Conservation (phyloP, 2,113 vertebrate species). For the Podarcis cretensis region DNA sequence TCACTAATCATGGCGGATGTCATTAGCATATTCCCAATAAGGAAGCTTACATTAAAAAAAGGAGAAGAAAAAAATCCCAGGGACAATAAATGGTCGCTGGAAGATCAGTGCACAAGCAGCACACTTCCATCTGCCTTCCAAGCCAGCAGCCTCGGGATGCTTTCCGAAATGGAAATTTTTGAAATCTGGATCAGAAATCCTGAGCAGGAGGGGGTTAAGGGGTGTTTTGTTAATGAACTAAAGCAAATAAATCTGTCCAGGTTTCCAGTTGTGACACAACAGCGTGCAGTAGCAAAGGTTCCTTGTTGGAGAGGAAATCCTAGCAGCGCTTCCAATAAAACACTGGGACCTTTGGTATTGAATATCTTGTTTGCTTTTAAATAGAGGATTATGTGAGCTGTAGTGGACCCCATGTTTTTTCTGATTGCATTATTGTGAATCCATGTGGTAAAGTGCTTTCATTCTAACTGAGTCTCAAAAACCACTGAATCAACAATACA, state of each 20-base stretch:
- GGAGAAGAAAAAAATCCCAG: constrained; percentile 76
- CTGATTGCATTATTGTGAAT: constrained; percentile 59
- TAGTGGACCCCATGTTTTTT: constrained; percentile 1
- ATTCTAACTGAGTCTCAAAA: constrained; percentile 60
- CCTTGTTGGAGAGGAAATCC: constrained; percentile 51
- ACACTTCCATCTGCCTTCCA: constrained; percentile 85
- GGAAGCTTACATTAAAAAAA: constrained; percentile 74
- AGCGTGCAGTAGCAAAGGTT: constrained; percentile 35
- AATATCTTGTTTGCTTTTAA: constrained; percentile 51
- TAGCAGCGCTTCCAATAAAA: constrained; percentile 49
- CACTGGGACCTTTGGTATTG: constrained; percentile 39
- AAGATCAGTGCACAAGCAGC: constrained; percentile 78
- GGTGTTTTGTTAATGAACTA: constrained; percentile 48
- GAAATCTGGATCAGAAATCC: constrained; percentile 49
- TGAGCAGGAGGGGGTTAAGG: not conserved
- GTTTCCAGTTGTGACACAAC: constrained; percentile 38
- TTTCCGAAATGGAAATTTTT: constrained; percentile 53
- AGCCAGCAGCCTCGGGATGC: constrained; percentile 65
- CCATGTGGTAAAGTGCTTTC: constrained; percentile 51
- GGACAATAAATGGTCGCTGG: constrained; percentile 84
- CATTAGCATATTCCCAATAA: constrained; percentile 98
- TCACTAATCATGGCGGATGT: constrained; percentile 91
- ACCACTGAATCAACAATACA: constrained; percentile 64
- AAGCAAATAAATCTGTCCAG: constrained; percentile 29
- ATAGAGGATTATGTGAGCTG: constrained; percentile 38